Evolutionary conservation across 2,888 invertebrate species (phyloP).

Genomic region (Prostheceraeus crozeri): DNA sequence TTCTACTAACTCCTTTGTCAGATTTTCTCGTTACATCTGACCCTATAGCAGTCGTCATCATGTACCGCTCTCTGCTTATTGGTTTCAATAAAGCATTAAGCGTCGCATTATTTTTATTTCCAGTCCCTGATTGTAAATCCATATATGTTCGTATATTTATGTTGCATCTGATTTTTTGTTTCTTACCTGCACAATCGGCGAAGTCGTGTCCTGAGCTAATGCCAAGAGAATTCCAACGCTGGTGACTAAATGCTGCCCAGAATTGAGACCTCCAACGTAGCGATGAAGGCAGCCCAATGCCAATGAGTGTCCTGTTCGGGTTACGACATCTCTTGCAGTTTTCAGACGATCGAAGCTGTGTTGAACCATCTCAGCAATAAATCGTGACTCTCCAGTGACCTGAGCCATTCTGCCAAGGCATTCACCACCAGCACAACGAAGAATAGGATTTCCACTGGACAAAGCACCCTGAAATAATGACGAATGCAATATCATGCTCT

Average conservation of each 20-base stretch:
- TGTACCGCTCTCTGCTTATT: too few species aligned
- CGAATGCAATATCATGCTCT: too few species aligned
- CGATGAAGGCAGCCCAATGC: conserved; percentile 91
- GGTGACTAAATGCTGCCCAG: conserved; percentile 83
- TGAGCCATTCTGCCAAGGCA: conserved; percentile 79
- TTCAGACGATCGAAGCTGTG: conserved; percentile 75
- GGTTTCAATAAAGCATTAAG: too few species aligned
- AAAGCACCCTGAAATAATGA: conserved; percentile 60
- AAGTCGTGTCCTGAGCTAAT: conserved; percentile 81
- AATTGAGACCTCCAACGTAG: conserved; percentile 89
- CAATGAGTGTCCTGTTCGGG: conserved; percentile 74
- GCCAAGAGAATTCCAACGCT: conserved; percentile 88
- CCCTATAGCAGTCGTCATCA: too few species aligned
- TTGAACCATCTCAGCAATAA: conserved; percentile 79
- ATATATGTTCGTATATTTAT: too few species aligned
- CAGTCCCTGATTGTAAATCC: too few species aligned
- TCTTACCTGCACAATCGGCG: conserved; percentile 80
- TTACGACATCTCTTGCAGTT: conserved; percentile 76
- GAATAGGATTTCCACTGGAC: conserved; percentile 59
- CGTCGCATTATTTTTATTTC: too few species aligned
- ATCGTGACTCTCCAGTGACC: conserved; percentile 74
- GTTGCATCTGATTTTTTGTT: too few species aligned
- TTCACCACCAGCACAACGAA: conserved; percentile 88
- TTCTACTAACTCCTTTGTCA: too few species aligned
- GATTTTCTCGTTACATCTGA: too few species aligned